Conservation (phyloP, 2,113 vertebrate species). For the Hyperopisus bebe region DNA sequence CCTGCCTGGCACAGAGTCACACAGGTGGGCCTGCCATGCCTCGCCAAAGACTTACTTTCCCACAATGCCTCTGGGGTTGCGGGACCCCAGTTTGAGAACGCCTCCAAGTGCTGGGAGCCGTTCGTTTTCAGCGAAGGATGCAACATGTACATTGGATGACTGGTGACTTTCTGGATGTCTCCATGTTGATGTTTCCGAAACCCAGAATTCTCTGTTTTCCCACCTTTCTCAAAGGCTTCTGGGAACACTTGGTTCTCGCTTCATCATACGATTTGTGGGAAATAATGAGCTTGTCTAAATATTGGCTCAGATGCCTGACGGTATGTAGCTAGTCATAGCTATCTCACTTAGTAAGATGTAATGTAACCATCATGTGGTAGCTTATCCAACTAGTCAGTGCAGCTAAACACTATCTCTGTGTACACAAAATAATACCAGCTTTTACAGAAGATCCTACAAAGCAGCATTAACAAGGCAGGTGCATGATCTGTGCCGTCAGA, state of each 20-base stretch:
- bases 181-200: neutral
- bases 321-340: neutral
- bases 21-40: conserved; percentile 34
- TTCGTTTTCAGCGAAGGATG: neutral
- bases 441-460: neutral
- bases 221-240: neutral
- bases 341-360: neutral
- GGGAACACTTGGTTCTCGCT: neutral
- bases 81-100: neutral
- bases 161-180: neutral
- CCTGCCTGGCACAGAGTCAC: conserved; percentile 34
- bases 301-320: neutral
- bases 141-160: neutral
- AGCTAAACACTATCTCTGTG: neutral
- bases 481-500: conserved; percentile 26
- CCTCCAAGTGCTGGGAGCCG: neutral
- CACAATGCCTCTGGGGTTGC: neutral
- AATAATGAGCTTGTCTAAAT: neutral
- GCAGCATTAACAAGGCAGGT: neutral
- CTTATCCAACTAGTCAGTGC: neutral
- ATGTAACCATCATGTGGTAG: neutral
- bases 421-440: neutral
- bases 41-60: neutral
- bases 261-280: neutral
- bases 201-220: neutral